Conservation (phyloP, 2,888 invertebrate genomes). For the Trichacis sp. region DNA sequence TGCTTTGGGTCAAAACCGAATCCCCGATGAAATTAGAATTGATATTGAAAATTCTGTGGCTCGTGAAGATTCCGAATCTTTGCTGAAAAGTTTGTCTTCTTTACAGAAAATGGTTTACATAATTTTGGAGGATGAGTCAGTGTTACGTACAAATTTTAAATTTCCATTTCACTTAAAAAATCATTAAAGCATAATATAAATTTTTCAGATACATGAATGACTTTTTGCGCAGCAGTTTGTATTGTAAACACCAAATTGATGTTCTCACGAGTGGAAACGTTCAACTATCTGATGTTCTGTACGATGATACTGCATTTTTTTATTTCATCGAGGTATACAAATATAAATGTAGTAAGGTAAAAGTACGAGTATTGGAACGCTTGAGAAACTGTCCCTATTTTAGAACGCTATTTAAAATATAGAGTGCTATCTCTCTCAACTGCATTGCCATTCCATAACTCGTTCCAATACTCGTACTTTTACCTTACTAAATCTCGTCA, state of each 20-base stretch:
- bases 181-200: too few relatives aligned
- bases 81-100: constrained; percentile 79
- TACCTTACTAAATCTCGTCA: too few relatives aligned
- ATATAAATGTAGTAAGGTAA: too few relatives aligned
- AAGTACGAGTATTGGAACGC: too few relatives aligned
- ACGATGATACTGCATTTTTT: constrained; percentile 91
- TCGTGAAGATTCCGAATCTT: constrained; percentile 75
- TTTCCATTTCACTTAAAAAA: too few relatives aligned
- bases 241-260: constrained; percentile 94
- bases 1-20: constrained; percentile 73
- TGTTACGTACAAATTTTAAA: too few relatives aligned
- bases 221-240: constrained; percentile 87
- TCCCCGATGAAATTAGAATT: constrained; percentile 73
- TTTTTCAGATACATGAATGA: constrained; percentile 76
- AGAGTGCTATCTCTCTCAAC: too few relatives aligned
- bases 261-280: constrained; percentile 85
- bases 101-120: constrained; percentile 79
- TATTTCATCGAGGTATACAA: constrained; percentile 87
- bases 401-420: too few relatives aligned
- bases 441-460: too few relatives aligned
- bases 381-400: too few relatives aligned
- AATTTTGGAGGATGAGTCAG: constrained; percentile 78
- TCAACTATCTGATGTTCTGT: constrained; percentile 87
- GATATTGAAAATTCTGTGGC: constrained; percentile 77
- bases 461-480: too few relatives aligned